A percentile compares a stretch with the other conserved stretches of the same genome.
Evolutionary conservation across 1,140 invertebrate genomes (phyloP).

Genomic region (Brachionus asplanchnoidis): DNA sequence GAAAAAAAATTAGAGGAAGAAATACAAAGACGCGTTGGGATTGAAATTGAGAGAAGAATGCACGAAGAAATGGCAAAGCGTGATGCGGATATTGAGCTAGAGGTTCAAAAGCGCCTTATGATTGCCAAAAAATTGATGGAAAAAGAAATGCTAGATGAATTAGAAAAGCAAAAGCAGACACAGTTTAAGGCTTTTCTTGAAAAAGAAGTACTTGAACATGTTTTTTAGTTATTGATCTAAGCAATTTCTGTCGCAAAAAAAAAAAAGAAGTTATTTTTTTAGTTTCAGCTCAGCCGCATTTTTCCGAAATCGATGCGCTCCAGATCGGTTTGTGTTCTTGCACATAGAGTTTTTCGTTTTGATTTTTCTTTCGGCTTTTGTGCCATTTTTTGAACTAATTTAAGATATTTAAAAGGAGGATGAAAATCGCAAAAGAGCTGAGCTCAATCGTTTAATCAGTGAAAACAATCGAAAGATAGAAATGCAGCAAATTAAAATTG

Average conservation of each 20-base stretch:
- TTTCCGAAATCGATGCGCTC: not conserved
- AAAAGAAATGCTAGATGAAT: constrained; percentile 29
- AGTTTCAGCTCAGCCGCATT: not conserved
- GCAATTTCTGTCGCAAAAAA: not conserved
- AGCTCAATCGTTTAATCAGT: constrained; percentile 13
- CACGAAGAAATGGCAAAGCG: not conserved
- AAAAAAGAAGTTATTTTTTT: not conserved
- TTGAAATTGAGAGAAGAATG: not conserved
- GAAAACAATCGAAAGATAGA: constrained; percentile 27
- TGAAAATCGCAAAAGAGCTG: not conserved
- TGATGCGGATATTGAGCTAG: not conserved
- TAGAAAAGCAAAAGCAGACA: constrained; percentile 8
- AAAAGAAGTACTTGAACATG: constrained; percentile 6
- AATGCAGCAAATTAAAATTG: constrained; percentile 41
- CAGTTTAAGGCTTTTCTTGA: constrained; percentile 34
- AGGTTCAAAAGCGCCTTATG: not conserved
- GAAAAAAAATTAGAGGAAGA: not conserved
- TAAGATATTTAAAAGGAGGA: constrained; percentile 12
- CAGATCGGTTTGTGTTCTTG: not conserved
- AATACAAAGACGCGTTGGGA: not conserved
- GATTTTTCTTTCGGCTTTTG: not conserved
- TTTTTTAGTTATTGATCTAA: not conserved
- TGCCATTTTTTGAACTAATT: not conserved
- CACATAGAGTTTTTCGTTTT: not conserved
- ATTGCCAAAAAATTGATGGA: constrained; percentile 17